These are phyloP conservation scores for Myodes glareolus DNA, from an alignment of 2,113 vertebrate genomes.

Conservation along the genomic window DNA sequence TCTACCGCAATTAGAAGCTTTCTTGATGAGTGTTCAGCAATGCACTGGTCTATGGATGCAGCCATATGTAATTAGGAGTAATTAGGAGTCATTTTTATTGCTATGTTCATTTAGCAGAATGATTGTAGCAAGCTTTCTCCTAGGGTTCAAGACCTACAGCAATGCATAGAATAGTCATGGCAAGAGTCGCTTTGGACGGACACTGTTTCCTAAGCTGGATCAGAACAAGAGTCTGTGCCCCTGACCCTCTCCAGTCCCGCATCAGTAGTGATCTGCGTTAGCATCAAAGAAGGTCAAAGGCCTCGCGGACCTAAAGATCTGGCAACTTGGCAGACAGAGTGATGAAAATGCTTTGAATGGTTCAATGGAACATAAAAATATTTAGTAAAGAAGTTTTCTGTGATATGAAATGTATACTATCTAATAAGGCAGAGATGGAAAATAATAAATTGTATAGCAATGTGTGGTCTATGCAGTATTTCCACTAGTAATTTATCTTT, in stretches of 20 bases:
- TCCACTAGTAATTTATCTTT: constrained; percentile 27
- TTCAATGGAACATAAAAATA: neutral
- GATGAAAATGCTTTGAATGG: constrained; percentile 18
- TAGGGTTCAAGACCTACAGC: neutral
- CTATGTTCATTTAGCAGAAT: neutral
- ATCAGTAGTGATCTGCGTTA: neutral
- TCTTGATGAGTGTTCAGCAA: neutral
- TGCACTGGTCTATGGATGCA: neutral
- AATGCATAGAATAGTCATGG: neutral
- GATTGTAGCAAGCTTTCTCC: neutral
- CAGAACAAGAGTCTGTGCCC: neutral
- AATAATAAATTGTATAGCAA: neutral
- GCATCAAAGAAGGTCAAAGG: neutral
- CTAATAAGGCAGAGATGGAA: constrained; percentile 31
- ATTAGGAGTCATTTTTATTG: neutral
- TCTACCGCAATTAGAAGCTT: neutral
- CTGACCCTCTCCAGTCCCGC: neutral
- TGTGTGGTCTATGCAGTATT: neutral
- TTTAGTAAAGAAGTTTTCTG: neutral
- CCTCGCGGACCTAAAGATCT: neutral
- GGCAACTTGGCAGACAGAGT: neutral
- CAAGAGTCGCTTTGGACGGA: neutral
- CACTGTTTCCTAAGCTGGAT: neutral
- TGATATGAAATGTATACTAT: neutral
- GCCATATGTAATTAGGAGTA: neutral